Base-by-base conservation (phyloP, 2,888 invertebrate genomes). In the Nomada goodeniana region DNA sequence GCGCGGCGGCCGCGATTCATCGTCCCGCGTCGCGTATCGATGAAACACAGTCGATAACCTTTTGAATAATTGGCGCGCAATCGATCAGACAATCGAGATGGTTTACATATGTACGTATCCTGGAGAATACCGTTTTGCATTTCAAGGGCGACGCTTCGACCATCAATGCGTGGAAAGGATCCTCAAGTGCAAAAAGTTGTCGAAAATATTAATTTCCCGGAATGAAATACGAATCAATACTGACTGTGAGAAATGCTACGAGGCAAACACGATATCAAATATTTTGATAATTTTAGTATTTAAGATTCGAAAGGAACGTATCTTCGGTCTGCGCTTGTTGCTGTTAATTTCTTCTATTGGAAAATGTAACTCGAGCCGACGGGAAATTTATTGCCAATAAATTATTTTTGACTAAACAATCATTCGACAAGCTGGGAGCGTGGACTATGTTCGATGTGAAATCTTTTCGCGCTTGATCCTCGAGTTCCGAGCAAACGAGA, bases 1-100 rank as follows among this genome's bases (percentile, higher is more conserved):
- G 87, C 89, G 90, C 87, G 88, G 86, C 87, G 89, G 89, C 85
- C 84, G 70, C 70, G 83, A 82, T 63, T 65, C 71, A 74, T 84
- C 78, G 63, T 81, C 65, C 65, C 57, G 68, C 77, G 77, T 65
- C 77, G 69, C 82, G 74, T 77, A 70, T 55, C 67, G 52, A 71
- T 60, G 65, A 76, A n/a, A 60, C 67, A 53, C 50, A 69, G 23
- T 64, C 53, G 55, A 52, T 71, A 53, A 74, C 60, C 57, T 74
- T 61, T 63, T 76, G 36, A 68, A 67, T 23, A 36, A 53, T 74
- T 73, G 59, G 53, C 72, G 71, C 74, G 68, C 72, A 55, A 65
- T 76, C 79, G 76, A 78, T 71, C 64, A 82, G 87, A 86, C 85
- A 86, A 87, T 84, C 87, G 87, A 85, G 69, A 85, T 80, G 64